phyloP scores from a whole-genome alignment of 2,888 invertebrate genomes.

The Caenorhabditis uteleia region DNA sequence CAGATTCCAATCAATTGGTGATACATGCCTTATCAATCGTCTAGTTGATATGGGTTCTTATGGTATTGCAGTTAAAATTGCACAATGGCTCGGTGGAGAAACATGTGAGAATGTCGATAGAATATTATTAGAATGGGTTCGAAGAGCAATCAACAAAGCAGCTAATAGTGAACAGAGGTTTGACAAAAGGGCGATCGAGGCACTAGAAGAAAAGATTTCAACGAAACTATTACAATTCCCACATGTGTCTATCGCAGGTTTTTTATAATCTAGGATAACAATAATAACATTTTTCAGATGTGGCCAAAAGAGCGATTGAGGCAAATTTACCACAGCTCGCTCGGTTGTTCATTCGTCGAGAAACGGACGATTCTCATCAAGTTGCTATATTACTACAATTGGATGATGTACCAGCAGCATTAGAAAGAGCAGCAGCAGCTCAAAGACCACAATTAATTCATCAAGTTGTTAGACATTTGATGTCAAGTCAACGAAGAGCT shows the following conservation, averaged over 20 bases:
- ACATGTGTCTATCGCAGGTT: constrained; percentile 53
- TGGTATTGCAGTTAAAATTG: constrained; percentile 43
- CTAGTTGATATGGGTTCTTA: constrained; percentile 49
- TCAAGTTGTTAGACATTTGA: constrained; percentile 50
- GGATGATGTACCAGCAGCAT: constrained; percentile 48
- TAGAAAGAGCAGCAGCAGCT: constrained; percentile 44
- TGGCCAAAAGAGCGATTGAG: constrained; percentile 46
- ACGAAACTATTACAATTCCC: constrained; percentile 44
- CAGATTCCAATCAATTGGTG: constrained; percentile 19
- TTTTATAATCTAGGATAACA: background rate
- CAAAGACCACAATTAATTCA: constrained; percentile 52
- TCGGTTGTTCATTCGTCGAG: constrained; percentile 45
- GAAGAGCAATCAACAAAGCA: constrained; percentile 31
- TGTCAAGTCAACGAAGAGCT: constrained; percentile 34
- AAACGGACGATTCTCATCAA: constrained; percentile 53
- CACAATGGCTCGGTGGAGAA: constrained; percentile 46
- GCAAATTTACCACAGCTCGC: constrained; percentile 49
- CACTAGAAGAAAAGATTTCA: constrained; percentile 46
- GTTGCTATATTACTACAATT: constrained; percentile 50
- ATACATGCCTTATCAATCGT: constrained; percentile 41
- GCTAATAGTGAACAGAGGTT: constrained; percentile 24
- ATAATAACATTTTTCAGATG: constrained; percentile 31
- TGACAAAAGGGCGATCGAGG: constrained; percentile 35
- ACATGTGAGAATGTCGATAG: constrained; percentile 43
- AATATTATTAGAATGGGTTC: constrained; percentile 52